These are phyloP conservation scores for Oreochromis tanganicae DNA, from an alignment of 2,113 vertebrate genomes.

Conservation along the genomic window DNA sequence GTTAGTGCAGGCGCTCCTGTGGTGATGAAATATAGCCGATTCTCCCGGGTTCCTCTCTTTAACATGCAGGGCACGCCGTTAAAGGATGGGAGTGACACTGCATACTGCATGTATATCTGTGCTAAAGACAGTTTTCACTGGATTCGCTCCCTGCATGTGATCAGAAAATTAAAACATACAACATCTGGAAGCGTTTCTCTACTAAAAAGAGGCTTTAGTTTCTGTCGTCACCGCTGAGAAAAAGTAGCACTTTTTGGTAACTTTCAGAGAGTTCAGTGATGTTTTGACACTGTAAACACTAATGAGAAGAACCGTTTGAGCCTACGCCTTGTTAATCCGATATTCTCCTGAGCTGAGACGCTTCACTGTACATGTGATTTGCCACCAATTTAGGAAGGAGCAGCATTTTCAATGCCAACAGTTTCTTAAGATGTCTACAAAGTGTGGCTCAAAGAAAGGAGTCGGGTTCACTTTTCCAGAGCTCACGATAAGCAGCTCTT, in stretches of 20 bases:
- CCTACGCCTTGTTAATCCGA: neutral
- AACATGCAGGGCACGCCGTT: constrained; percentile 37
- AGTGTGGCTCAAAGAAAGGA: neutral
- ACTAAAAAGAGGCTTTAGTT: neutral
- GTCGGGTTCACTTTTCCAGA: neutral
- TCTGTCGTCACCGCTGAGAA: neutral
- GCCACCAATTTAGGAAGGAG: neutral
- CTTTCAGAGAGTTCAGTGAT: neutral
- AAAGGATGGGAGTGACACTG: constrained; percentile 12
- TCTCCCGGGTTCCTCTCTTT: constrained; percentile 32
- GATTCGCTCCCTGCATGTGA: neutral
- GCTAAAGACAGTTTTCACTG: neutral
- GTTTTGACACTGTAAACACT: constrained; percentile 5
- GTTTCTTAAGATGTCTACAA: neutral
- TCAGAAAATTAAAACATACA: neutral
- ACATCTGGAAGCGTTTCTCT: neutral
- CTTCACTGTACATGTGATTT: neutral
- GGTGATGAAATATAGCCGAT: constrained; percentile 53
- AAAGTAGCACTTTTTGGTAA: neutral
- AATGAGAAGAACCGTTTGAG: constrained; percentile 19
- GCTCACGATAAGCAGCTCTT: neutral
- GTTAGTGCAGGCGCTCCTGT: constrained; percentile 31
- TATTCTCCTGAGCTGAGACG: neutral
- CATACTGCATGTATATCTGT: neutral
- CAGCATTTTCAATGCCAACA: neutral